These are phyloP conservation scores for Microctonus hyperodae DNA, from an alignment of 2,888 invertebrate species.

Conservation along the genomic window DNA sequence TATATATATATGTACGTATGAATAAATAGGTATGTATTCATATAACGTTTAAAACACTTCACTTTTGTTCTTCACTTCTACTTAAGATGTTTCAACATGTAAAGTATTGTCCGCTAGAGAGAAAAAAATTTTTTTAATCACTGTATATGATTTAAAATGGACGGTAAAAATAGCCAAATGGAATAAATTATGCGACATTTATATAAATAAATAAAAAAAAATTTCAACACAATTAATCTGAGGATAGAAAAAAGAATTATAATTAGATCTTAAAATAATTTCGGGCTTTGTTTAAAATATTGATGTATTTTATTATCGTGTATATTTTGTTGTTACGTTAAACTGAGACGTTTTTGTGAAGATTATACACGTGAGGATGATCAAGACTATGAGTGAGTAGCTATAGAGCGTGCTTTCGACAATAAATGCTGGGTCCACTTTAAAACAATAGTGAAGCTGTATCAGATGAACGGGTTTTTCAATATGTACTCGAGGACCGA, in stretches of 20 bases:
- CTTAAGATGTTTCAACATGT: neutral
- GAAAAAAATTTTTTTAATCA: neutral
- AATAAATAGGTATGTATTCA: neutral
- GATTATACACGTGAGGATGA: neutral
- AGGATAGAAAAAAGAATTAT: no score
- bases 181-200: no score
- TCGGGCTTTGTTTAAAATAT: no score
- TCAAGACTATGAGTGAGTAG: neutral
- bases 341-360: no score
- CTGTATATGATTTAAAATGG: neutral
- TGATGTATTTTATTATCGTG: no score
- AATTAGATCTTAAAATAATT: no score
- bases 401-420: conserved; percentile 47
- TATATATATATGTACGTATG: conserved; percentile 42
- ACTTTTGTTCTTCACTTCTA: neutral
- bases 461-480: conserved; percentile 60
- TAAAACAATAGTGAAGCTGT: conserved; percentile 56
- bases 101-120: neutral
- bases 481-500: conserved; percentile 43
- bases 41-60: neutral
- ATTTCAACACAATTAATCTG: neutral
- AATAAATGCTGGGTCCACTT: conserved; percentile 57
- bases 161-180: neutral
- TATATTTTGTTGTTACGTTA: no score
- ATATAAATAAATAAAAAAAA: no score